These are phyloP conservation scores for Hydrophis major DNA, from an alignment of 2,797 vertebrate species.

Conservation along the genomic window DNA sequence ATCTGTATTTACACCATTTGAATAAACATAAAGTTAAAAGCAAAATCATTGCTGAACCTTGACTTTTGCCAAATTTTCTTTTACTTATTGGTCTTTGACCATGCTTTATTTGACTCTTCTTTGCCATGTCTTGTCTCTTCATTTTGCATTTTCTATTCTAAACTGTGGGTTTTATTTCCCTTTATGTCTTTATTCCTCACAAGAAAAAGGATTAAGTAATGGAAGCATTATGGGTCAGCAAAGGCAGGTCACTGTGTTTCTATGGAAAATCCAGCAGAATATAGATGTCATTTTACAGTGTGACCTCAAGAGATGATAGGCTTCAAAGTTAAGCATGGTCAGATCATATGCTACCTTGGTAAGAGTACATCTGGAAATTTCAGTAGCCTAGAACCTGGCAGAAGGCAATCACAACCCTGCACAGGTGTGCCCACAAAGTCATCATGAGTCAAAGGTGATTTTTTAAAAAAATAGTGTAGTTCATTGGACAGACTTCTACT, in stretches of 20 bases:
- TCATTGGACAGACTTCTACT: background rate
- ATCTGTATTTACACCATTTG: conserved; percentile 61
- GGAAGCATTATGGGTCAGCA: background rate
- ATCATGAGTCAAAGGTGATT: background rate
- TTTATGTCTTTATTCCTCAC: conserved; percentile 26
- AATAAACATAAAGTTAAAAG: conserved; percentile 62
- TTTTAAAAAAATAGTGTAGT: background rate
- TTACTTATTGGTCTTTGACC: conserved; percentile 34
- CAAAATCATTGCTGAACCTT: conserved; percentile 53
- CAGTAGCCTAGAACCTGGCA: background rate
- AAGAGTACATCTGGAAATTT: background rate
- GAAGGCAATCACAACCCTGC: background rate
- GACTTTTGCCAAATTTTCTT: conserved; percentile 48
- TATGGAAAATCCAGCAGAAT: background rate
- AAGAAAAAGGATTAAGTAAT: background rate
- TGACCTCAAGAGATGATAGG: background rate
- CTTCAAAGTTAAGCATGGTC: background rate
- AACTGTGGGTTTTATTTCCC: background rate
- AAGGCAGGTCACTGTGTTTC: background rate
- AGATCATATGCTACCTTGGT: background rate
- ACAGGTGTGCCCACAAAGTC: background rate
- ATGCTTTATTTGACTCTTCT: conserved; percentile 53
- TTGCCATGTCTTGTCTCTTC: conserved; percentile 5
- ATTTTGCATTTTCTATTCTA: conserved; percentile 37
- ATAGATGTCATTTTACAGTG: background rate